Conservation (phyloP, 2,797 vertebrate genomes). For the Leptoclinus maculatus region DNA sequence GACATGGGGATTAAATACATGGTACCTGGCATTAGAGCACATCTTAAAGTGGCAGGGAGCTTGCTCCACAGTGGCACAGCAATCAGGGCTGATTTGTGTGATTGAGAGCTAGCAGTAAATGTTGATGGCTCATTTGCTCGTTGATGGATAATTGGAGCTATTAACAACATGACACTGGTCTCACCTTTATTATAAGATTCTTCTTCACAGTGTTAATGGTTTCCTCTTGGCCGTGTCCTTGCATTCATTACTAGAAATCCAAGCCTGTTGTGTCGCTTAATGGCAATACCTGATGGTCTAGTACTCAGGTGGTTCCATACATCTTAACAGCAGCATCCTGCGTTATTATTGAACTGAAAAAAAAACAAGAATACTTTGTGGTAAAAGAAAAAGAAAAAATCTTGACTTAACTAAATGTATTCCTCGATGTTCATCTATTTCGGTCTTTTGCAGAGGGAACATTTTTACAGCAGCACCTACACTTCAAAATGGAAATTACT, state of each 20-base stretch:
- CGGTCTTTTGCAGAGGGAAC: constrained; percentile 13
- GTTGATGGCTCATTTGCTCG: constrained; percentile 74
- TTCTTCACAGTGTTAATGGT: constrained; percentile 71
- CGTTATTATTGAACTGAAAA: constrained; percentile 1
- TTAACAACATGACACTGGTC: constrained; percentile 73
- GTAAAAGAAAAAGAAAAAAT: not conserved
- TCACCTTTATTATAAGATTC: constrained; percentile 75
- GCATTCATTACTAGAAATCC: constrained; percentile 65
- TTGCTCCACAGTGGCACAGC: constrained; percentile 54
- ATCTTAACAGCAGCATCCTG: constrained; percentile 22
- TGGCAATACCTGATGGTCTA: constrained; percentile 48
- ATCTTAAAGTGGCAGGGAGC: constrained; percentile 51
- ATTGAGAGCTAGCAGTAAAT: constrained; percentile 71
- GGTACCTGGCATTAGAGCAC: constrained; percentile 47
- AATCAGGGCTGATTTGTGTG: constrained; percentile 73
- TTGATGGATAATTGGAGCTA: constrained; percentile 78
- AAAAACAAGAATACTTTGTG: constrained; percentile 11
- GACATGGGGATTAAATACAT: constrained; percentile 51
- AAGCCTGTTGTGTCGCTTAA: constrained; percentile 57
- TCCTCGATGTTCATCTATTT: constrained; percentile 30
- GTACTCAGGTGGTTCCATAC: constrained; percentile 15
- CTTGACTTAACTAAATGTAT: constrained; percentile 5
- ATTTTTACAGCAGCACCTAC: constrained; percentile 31
- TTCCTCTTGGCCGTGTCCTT: constrained; percentile 66
- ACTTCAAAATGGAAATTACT: constrained; percentile 60